Base-by-base conservation (phyloP, 92 coral and sea anemone genomes). In the Palythoa heliodiscus region DNA sequence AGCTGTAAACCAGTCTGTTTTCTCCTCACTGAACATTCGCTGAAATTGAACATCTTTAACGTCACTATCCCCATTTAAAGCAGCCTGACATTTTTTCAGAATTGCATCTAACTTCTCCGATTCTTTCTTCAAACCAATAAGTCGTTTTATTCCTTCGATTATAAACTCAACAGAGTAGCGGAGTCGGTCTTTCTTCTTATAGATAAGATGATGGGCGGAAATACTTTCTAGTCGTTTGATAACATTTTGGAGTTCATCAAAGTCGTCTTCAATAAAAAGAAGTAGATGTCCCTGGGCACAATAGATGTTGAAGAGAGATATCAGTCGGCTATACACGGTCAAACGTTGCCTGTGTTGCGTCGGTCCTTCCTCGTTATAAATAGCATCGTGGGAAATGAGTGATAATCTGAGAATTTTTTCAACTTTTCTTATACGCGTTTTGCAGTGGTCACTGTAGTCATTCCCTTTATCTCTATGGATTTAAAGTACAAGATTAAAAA, bases 101-200 rank as follows among this genome's bases (percentile, higher is more conserved):
- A n/a, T 8, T 47, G 35, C 39, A 11, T 24, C n/a, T 57, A 73
- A 47, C 38, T 40, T 50, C 16, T 50, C 16, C 1, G 78, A 74
- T 9, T 17, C 14, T 22, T 74, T 74, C 39, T 74, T 74, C 10
- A 40, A n/a, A 23, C 52, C 78, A 50, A 74, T 57, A 22, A 74
- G 78, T 50, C 78, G 78, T 19, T 74, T 74, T 15, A 74, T 74
- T 17, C 78, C 78, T n/a, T 74, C 78, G 29, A 39, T 50, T 74
- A 74, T 74, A 74, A 74, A 74, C 35, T 74, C 78, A 25, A 74
- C 78, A 0, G 78, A 74, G 29, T 74, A 74, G 57, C 78, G 78
- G 14, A 74, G 35, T 0, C 78, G 58, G 57, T 74, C 78, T 22
- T 74, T 74, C 23, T 74, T 74, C 78, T 74, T 74, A 58, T 74